A percentile compares a stretch with the other conserved stretches of the same genome.
phyloP scores from a whole-genome alignment of 2,888 invertebrate genomes.

The Plagodis pulveraria region DNA sequence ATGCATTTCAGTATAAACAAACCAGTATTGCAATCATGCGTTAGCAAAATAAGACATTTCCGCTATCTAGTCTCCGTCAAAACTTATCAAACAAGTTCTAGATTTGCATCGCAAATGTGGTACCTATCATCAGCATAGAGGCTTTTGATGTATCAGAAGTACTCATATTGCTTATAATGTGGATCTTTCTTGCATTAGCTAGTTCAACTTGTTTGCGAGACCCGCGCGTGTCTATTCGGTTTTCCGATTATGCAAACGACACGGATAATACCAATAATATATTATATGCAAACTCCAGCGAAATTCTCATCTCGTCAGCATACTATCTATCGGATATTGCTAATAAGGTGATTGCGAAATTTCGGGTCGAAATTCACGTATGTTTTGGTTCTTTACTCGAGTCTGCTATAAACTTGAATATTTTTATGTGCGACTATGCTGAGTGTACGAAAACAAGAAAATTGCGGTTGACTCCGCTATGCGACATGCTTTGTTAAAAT shows the following conservation, averaged over 20 bases:
- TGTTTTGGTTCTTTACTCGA: neutral
- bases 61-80: too few species aligned
- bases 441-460: neutral
- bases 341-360: slow-evolving; percentile 11
- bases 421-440: too few species aligned
- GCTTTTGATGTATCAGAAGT: too few species aligned
- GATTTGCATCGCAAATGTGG: too few species aligned
- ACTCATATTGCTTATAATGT: too few species aligned
- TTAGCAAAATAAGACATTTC: too few species aligned
- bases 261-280: slow-evolving; percentile 8
- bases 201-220: slow-evolving; percentile 2
- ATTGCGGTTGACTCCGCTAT: neutral
- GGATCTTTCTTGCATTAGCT: neutral
- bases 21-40: too few species aligned
- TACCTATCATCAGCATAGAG: too few species aligned
- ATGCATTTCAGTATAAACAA: too few species aligned
- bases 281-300: neutral
- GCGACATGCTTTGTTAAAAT: neutral
- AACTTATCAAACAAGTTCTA: too few species aligned
- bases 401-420: too few species aligned
- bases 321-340: slow-evolving; percentile 15
- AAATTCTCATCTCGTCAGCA: slow-evolving; percentile 6
- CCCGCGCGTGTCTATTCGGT: slow-evolving; percentile 7
- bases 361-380: neutral
- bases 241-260: slow-evolving; percentile 14